Percentiles rank a stretch among this genome's conserved stretches.
Conservation (phyloP, 2,888 invertebrate species). For the Ypsolopha scabrella region DNA sequence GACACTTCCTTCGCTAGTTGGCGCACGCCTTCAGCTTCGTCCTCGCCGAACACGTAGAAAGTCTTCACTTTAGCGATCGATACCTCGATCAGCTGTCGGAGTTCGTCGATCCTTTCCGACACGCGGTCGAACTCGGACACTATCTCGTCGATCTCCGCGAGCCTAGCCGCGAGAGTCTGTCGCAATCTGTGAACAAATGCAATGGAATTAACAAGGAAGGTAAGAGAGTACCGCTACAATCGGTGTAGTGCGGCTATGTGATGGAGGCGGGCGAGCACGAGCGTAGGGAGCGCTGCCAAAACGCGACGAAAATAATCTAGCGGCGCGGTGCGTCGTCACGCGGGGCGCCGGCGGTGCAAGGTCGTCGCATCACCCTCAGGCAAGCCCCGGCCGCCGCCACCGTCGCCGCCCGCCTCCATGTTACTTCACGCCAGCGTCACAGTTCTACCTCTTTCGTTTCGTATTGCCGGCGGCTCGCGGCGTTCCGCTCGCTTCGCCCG, state of each 20-base stretch:
- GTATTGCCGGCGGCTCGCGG: slow-evolving; percentile 54
- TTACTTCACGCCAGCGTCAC: background rate
- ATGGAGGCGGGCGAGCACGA: background rate
- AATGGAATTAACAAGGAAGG: background rate
- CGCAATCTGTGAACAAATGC: slow-evolving; percentile 77
- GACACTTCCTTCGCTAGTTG: slow-evolving; percentile 70
- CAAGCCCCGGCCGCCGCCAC: slow-evolving; percentile 13
- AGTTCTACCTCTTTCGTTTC: slow-evolving; percentile 48
- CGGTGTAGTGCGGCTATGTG: background rate
- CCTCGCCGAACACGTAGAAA: slow-evolving; percentile 83
- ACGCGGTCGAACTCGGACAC: slow-evolving; percentile 81
- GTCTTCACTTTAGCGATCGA: slow-evolving; percentile 75
- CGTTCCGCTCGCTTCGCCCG: slow-evolving; percentile 62
- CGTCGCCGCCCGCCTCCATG: slow-evolving; percentile 1
- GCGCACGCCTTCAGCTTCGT: slow-evolving; percentile 74
- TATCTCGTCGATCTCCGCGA: slow-evolving; percentile 79
- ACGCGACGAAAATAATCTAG: slow-evolving; percentile 62
- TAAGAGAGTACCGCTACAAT: background rate
- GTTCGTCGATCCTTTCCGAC: slow-evolving; percentile 76
- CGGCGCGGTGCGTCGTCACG: slow-evolving; percentile 57
- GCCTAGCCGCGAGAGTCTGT: slow-evolving; percentile 81
- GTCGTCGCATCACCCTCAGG: slow-evolving; percentile 24
- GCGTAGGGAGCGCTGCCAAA: slow-evolving; percentile 46
- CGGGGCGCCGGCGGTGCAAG: slow-evolving; percentile 52
- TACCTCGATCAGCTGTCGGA: slow-evolving; percentile 76